Percentiles rank a stretch among this genome's conserved stretches.
phyloP scores from a whole-genome alignment of 64 coral and sea anemone genomes.

The Dendrophyllia cribrosa region DNA sequence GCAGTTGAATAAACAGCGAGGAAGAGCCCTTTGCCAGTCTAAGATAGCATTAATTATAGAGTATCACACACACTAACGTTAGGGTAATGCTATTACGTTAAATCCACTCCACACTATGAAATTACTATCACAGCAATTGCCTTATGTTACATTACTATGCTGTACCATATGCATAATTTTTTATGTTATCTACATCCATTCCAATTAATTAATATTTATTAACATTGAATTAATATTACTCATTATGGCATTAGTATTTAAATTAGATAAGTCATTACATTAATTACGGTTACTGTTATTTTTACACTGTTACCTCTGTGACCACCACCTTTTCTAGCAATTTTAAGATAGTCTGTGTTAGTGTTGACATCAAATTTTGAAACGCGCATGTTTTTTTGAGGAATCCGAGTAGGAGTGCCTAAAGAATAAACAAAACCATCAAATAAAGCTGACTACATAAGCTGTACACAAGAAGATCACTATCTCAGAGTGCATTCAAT shows the following conservation, averaged over 20 bases:
- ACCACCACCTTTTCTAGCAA: constrained; percentile 67
- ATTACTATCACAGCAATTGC: too few relatives aligned
- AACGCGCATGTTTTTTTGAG: constrained; percentile 1
- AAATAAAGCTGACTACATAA: not conserved
- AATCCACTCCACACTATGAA: too few relatives aligned
- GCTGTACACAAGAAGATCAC: not conserved
- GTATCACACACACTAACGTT: too few relatives aligned
- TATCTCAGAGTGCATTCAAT: not conserved
- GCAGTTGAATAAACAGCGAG: too few relatives aligned
- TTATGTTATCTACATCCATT: too few relatives aligned
- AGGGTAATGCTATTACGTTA: too few relatives aligned
- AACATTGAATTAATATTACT: too few relatives aligned
- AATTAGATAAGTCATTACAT: not conserved
- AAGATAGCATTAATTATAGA: too few relatives aligned
- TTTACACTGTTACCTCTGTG: constrained; percentile 54
- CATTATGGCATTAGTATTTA: not conserved
- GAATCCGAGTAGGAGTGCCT: not conserved
- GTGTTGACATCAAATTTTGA: constrained; percentile 8
- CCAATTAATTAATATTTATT: too few relatives aligned
- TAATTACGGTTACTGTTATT: not conserved
- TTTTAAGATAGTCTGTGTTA: constrained; percentile 65
- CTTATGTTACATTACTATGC: too few relatives aligned
- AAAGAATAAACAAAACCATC: not conserved
- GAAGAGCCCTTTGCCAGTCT: too few relatives aligned
- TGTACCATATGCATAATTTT: too few relatives aligned